Evolutionary conservation across 2,113 vertebrate genomes (phyloP).

Genomic region (Saguinus midas): DNA sequence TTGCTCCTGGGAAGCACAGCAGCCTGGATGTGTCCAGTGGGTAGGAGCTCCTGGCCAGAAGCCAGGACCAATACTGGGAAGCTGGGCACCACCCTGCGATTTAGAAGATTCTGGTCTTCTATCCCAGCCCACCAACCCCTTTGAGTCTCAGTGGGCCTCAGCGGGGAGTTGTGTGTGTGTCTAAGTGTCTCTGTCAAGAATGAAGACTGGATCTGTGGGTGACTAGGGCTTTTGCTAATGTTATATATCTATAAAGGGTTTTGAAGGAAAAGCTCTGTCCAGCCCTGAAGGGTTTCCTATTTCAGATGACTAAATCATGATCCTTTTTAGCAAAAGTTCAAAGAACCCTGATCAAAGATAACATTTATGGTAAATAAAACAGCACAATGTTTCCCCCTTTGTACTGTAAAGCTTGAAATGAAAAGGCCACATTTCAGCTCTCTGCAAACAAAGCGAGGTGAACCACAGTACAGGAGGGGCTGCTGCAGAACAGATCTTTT

Average conservation of each 20-base stretch:
- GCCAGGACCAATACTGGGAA: background rate
- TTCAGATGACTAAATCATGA: conserved; percentile 48
- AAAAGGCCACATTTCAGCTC: background rate
- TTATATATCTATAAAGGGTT: background rate
- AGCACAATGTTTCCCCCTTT: background rate
- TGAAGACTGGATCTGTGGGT: background rate
- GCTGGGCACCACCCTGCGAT: background rate
- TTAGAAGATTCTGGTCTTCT: background rate
- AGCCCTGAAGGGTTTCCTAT: background rate
- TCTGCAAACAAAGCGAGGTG: background rate
- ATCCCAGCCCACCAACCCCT: background rate
- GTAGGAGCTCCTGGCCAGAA: background rate
- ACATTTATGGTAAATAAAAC: conserved; percentile 13
- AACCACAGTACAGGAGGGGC: background rate
- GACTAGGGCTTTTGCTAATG: conserved; percentile 4
- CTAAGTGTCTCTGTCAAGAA: background rate
- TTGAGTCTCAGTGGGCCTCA: background rate
- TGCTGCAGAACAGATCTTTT: background rate
- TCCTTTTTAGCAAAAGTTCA: conserved; percentile 41
- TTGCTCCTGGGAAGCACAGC: background rate
- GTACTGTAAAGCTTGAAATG: conserved; percentile 19
- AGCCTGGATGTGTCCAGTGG: background rate
- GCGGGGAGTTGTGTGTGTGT: background rate
- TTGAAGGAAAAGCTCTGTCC: background rate
- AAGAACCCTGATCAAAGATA: conserved; percentile 50